Evolutionary conservation across 2,888 invertebrate genomes (phyloP), one percentile per base, ranked within the genome.

Genomic region (Diaphora mendica): DNA sequence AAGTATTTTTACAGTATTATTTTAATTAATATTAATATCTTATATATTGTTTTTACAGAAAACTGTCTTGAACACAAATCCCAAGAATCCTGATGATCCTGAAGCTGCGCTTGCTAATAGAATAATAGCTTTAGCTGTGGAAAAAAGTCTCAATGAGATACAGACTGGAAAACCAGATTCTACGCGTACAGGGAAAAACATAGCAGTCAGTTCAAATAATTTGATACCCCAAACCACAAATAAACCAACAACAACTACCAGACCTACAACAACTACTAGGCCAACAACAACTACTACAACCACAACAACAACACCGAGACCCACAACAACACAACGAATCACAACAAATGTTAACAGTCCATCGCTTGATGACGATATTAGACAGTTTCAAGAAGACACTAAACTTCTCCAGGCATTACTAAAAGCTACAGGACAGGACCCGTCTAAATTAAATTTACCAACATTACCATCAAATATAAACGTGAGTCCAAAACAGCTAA

Each of bases 101-200:
- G 96, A 96, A 85, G 91, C 92, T 70, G 91, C 93, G 30, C 91
- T 96, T 76, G 96, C 96, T 39, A 96, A 96, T 80, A 91, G 96
- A 72, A 96, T 96, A 64, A 96, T 96, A 80, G 96, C 96, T 68
- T 88, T 96, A 39, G 96, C 96, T 62, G 95, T 96, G 30, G 96
- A 96, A 85, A 94, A 87, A 84, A 96, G 96, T 82, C 90, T 96
- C 69, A 95, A 89, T 83, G 95, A 93, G 84, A 93, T 95, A 81
- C 91, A 95, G 82, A 87, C 91, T 26, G 92, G 91, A 66, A 85
- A 86, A 74, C 79, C 87, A 55, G 88, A 88, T 66, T 84, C 88
- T 72, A 88, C 88, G 79, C 90, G 92, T 76, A 88, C 87, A 72
- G 91, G 92, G 79, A 92, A 92, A 89, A 89, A 87, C 74, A 87